A percentile compares a stretch with the other conserved stretches of the same genome.
phyloP scores from a whole-genome alignment of 2,113 vertebrate genomes.

The Tricholaema leucomelas region DNA sequence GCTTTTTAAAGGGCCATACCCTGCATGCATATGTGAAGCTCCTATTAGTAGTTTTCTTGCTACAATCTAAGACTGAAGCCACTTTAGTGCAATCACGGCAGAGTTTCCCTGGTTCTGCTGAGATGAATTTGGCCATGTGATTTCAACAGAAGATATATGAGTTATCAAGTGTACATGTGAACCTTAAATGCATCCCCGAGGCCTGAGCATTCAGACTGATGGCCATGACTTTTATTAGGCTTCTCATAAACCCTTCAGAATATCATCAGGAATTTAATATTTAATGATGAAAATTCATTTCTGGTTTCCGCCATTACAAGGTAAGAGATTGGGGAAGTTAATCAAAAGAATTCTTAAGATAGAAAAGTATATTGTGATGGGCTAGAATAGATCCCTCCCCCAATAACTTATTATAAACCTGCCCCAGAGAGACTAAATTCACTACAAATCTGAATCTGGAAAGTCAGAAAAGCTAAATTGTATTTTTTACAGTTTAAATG shows the following conservation, averaged over 20 bases:
- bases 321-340: not conserved
- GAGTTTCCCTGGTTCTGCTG: not conserved
- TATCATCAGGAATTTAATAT: not conserved
- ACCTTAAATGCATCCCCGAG: not conserved
- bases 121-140: not conserved
- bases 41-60: not conserved
- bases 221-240: not conserved
- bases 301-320: not conserved
- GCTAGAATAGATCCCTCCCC: no score
- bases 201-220: not conserved
- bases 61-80: not conserved
- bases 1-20: not conserved
- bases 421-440: no score
- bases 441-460: no score
- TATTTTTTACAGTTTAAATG: no score
- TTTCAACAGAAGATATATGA: not conserved
- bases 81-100: not conserved
- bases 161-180: fast-evolving
- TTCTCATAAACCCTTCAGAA: not conserved
- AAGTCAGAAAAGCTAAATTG: no score
- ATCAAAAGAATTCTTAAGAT: not conserved
- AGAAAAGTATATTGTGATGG: not conserved
- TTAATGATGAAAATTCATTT: not conserved
- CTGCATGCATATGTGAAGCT: fast-evolving
- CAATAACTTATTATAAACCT: no score